Evolutionary conservation across 2,113 vertebrate species (phyloP), one percentile per base, ranked within the genome.

Genomic region (Amazona guildingii): DNA sequence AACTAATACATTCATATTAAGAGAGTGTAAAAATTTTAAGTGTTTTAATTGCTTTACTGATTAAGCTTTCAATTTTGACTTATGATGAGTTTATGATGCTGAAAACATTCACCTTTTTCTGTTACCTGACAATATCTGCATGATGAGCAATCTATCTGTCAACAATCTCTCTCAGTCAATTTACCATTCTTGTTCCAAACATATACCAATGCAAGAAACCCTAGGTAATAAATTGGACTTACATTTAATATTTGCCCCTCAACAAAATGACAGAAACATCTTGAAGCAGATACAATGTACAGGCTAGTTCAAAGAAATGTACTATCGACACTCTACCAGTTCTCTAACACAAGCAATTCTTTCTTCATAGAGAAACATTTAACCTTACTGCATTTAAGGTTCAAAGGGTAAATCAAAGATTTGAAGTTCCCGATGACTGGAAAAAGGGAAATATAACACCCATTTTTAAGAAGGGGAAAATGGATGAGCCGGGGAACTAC

Each of bases 91-190:
- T 89, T 91, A 57, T 39, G 20, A 64, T 72, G 48, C 55, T 82
- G 33, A 52, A 94, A 89, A 41, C 15, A 31, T 76, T 31, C 24
- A 51, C 43, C 46, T 92, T 72, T 33, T 21, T 73, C 67, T 92
- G 28, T 92, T 95, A 94, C 76, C 64, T 90, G 55, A 83, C 35
- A 95, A 73, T 35, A 95, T 35, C 57, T 85, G 70, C 62, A 87
- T 46, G 25, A 92, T 83, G 54, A 86, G 24, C 48, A 92, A 88
- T 48, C 83, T 92, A 48, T 73, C 70, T 85, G 41, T 67, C 61
- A 96, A 93, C 31, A 94, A 46, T 72, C 48, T 95, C 61, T 78
- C 87, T 83, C 76, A 77, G 68, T 84, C 77, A 63, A 83, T 80
- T 96, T 94, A 54, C 59, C 14, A 4, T 66, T 64, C 39, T 63